Evolutionary conservation across 2,797 vertebrate genomes (phyloP).

Genomic region (Pangasius djambal): DNA sequence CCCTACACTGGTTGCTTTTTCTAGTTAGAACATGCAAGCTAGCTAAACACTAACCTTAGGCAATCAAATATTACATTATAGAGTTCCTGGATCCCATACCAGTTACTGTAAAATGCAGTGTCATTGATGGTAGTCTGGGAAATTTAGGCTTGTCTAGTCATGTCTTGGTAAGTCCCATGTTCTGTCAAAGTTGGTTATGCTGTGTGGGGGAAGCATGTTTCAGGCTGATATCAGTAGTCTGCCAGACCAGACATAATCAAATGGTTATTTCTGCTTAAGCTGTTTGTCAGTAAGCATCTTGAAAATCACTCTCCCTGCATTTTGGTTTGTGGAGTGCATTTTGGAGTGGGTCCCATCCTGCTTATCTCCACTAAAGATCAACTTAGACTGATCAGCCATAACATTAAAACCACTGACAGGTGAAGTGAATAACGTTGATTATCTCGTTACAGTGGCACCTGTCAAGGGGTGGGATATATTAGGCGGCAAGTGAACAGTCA

Average conservation of each 20-base stretch:
- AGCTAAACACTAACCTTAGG: neutral
- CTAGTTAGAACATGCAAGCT: neutral
- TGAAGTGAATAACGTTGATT: too few species aligned
- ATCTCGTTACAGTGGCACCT: too few species aligned
- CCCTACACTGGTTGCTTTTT: neutral
- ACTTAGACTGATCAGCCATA: neutral
- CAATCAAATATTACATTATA: neutral
- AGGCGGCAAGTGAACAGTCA: too few species aligned
- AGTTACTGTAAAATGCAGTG: neutral
- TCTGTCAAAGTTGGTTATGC: neutral
- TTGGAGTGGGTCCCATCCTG: neutral
- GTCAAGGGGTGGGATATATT: too few species aligned
- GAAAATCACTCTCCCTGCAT: neutral
- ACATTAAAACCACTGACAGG: too few species aligned
- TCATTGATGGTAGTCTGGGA: too few species aligned
- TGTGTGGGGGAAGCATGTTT: neutral
- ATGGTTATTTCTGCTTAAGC: neutral
- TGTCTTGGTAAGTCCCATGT: neutral
- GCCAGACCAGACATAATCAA: neutral
- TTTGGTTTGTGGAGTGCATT: neutral
- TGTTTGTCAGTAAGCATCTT: neutral
- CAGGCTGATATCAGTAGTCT: neutral
- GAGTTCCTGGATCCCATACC: neutral
- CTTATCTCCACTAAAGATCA: neutral
- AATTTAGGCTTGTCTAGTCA: neutral